phyloP scores from a whole-genome alignment of 2,888 invertebrate genomes.

The Scaptomyza caliginosa region DNA sequence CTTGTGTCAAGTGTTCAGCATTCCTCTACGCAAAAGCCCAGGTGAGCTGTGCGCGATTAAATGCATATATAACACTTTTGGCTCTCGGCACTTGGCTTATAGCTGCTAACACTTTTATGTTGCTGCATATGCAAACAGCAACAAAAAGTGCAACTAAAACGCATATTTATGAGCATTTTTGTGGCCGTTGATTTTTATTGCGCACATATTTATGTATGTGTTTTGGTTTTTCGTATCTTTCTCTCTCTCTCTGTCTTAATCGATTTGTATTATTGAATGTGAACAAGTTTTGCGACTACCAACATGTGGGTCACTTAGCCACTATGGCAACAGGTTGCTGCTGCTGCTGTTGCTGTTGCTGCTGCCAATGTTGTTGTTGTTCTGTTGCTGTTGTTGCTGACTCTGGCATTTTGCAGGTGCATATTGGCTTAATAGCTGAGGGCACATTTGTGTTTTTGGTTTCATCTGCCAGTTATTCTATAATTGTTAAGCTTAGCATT shows the following conservation, averaged over 20 bases:
- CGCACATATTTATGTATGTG: slow-evolving; percentile 12
- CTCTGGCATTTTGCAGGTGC: slow-evolving; percentile 54
- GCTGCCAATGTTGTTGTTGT: slow-evolving; percentile 21
- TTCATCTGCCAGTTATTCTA: slow-evolving; percentile 22
- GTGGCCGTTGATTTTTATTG: slow-evolving; percentile 56
- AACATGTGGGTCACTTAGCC: slow-evolving; percentile 70
- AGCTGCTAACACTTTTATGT: slow-evolving; percentile 23
- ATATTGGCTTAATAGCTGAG: slow-evolving; percentile 10
- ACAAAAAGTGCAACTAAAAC: slow-evolving; percentile 37
- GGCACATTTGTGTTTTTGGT: slow-evolving; percentile 23
- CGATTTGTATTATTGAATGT: slow-evolving; percentile 67
- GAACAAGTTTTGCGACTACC: slow-evolving; percentile 63
- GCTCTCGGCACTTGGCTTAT: slow-evolving; percentile 33
- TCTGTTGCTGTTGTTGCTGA: slow-evolving; percentile 10
- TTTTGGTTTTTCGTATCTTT: slow-evolving; percentile 9
- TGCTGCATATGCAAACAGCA: slow-evolving; percentile 32
- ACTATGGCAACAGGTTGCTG: slow-evolving; percentile 67
- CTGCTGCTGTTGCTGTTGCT: slow-evolving; percentile 13
- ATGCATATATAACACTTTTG: slow-evolving; percentile 20
- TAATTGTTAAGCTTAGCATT: background rate
- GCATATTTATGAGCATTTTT: slow-evolving; percentile 60
- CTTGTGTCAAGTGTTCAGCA: slow-evolving; percentile 61
- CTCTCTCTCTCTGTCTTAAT: slow-evolving; percentile 25
- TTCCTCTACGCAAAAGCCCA: slow-evolving; percentile 51
- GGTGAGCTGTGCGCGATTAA: slow-evolving; percentile 41